phyloP scores from a whole-genome alignment of 2,797 vertebrate genomes.

The Sebastes wilsoni region DNA sequence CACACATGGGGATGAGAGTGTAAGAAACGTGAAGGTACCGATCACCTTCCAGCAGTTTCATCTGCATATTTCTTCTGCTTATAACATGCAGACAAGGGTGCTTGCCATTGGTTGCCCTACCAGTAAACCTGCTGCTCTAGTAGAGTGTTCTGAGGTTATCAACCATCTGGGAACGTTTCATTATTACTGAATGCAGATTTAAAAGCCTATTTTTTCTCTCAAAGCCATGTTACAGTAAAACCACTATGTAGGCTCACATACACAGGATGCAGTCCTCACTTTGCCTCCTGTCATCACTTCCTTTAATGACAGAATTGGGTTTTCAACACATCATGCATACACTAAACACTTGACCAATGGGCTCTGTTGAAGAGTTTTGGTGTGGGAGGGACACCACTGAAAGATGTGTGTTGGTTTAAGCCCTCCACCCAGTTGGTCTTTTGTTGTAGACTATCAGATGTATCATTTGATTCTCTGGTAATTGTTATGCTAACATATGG shows the following conservation, averaged over 20 bases:
- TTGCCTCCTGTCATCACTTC: constrained; percentile 36
- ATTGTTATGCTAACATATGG: neutral
- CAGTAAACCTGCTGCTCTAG: neutral
- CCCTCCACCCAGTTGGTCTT: neutral
- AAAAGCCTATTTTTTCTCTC: neutral
- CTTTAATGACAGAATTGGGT: constrained; percentile 14
- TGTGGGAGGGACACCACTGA: constrained; percentile 19
- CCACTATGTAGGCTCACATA: neutral
- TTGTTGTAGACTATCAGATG: neutral
- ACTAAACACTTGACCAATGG: constrained; percentile 3
- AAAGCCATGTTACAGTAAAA: constrained; percentile 11
- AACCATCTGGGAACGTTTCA: too few relatives aligned
- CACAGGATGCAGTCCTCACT: constrained; percentile 27
- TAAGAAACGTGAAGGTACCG: neutral
- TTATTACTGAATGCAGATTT: neutral
- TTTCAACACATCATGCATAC: neutral
- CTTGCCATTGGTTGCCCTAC: neutral
- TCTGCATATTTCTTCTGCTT: neutral
- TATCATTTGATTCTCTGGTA: neutral
- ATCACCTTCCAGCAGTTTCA: neutral
- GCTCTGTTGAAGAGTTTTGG: neutral
- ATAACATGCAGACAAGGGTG: neutral
- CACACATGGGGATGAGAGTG: neutral
- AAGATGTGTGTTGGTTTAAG: constrained; percentile 2
- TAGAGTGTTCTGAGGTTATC: too few relatives aligned